These are phyloP conservation scores for Tricholauxania praeusta DNA, from an alignment of 2,888 invertebrate species.

Conservation along the genomic window DNA sequence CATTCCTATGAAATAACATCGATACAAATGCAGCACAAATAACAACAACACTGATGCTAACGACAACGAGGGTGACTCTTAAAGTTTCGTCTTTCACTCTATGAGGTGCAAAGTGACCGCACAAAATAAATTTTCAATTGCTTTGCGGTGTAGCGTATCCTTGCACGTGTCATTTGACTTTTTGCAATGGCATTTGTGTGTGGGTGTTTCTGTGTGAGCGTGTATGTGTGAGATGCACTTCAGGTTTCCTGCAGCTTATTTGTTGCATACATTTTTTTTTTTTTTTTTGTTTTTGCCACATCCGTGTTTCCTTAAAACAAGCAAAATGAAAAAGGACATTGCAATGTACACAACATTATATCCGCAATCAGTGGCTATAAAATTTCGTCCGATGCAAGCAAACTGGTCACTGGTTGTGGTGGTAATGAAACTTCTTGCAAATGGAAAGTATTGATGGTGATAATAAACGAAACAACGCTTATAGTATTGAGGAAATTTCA, in stretches of 20 bases:
- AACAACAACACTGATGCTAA: too few relatives aligned
- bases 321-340: slow-evolving; percentile 10
- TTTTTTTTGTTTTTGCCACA: not conserved
- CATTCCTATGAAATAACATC: too few relatives aligned
- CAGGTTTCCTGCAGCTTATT: slow-evolving; percentile 7
- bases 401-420: not conserved
- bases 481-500: too few relatives aligned
- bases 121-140: slow-evolving; percentile 63
- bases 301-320: not conserved
- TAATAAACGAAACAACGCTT: not conserved
- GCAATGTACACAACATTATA: slow-evolving; percentile 38
- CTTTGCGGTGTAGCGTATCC: slow-evolving; percentile 43
- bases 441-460: slow-evolving; percentile 29
- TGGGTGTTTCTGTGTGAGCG: slow-evolving; percentile 17
- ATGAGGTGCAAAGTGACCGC: slow-evolving; percentile 65
- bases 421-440: not conserved
- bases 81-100: slow-evolving; percentile 43
- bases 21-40: too few relatives aligned
- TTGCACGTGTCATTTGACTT: slow-evolving; percentile 21
- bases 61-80: slow-evolving; percentile 47
- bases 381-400: slow-evolving; percentile 29
- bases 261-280: not conserved
- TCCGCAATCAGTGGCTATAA: slow-evolving; percentile 47
- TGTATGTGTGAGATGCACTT: slow-evolving; percentile 6
- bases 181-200: slow-evolving; percentile 9